phyloP scores from a whole-genome alignment of 1,140 invertebrate genomes.

The Drosophila seguyi region DNA sequence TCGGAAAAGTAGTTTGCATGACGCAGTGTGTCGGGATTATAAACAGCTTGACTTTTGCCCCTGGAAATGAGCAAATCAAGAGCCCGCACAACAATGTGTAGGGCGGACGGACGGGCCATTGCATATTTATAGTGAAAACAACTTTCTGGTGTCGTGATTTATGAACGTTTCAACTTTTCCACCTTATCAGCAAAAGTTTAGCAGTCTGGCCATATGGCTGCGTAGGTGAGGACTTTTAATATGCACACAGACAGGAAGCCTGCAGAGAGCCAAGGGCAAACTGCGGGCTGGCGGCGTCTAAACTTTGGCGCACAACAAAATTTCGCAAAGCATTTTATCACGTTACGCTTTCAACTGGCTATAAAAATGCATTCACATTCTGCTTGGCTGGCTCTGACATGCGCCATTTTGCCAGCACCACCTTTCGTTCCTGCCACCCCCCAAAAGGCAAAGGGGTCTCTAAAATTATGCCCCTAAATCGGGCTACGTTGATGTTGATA shows the following conservation, averaged over 20 bases:
- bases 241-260: constrained; percentile 55
- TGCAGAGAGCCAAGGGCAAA: constrained; percentile 64
- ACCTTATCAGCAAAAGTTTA: constrained; percentile 82
- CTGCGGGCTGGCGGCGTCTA: constrained; percentile 71
- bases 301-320: constrained; percentile 72
- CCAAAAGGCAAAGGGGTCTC: constrained; percentile 26
- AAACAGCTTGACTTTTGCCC: constrained; percentile 57
- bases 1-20: constrained; percentile 59
- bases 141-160: constrained; percentile 82
- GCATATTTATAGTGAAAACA: constrained; percentile 78
- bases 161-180: constrained; percentile 81
- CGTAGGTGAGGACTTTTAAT: constrained; percentile 69
- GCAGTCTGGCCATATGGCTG: constrained; percentile 57
- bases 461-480: constrained; percentile 76
- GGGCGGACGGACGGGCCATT: constrained; percentile 23
- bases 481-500: constrained; percentile 64
- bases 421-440: constrained; percentile 1
- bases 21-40: constrained; percentile 56
- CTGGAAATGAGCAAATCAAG: constrained; percentile 61
- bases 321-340: constrained; percentile 78
- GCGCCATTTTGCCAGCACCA: constrained; percentile 42
- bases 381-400: constrained; percentile 56
- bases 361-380: constrained; percentile 75
- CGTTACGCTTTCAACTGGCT: constrained; percentile 79
- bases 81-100: constrained; percentile 48